Percentiles rank a stretch among this genome's conserved stretches.
phyloP scores from a whole-genome alignment of 35 echinoderm and acorn worm genomes.

The Stichopus chloronotus region DNA sequence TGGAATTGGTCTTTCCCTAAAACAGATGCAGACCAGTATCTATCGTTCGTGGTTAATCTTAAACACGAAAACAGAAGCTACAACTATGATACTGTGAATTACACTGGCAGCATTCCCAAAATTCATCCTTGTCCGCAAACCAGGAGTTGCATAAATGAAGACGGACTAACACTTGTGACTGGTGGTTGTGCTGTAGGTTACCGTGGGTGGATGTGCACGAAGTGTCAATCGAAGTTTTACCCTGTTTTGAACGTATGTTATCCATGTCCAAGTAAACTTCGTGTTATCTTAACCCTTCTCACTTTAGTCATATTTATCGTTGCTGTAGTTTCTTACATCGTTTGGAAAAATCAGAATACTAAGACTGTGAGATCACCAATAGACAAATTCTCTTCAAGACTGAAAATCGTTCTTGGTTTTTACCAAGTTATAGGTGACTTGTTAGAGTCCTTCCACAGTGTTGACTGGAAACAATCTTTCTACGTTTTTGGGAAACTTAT shows the following conservation, averaged over 20 bases:
- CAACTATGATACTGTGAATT: not conserved
- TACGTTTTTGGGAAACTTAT: conserved; percentile 18
- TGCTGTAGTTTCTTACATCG: not conserved
- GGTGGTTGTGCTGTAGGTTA: conserved; percentile 28
- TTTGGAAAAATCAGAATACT: conserved; percentile 3
- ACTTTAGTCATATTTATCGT: not conserved
- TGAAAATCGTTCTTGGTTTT: conserved; percentile 57
- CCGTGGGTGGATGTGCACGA: conserved; percentile 56
- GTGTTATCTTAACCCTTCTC: not conserved
- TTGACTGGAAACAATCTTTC: conserved; percentile 30
- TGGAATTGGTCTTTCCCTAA: conserved; percentile 42
- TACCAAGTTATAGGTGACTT: conserved; percentile 62
- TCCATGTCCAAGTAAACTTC: conserved; percentile 15
- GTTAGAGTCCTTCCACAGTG: conserved; percentile 44
- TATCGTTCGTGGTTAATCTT: conserved; percentile 18
- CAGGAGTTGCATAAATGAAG: not conserved
- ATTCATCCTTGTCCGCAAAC: conserved; percentile 11
- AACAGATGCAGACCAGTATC: not conserved
- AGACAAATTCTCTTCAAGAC: conserved; percentile 4
- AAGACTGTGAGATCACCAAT: not conserved
- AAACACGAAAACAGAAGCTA: not conserved
- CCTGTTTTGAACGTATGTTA: conserved; percentile 36
- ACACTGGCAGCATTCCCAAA: not conserved
- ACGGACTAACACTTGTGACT: not conserved
- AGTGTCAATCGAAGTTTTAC: conserved; percentile 26